Evolutionary conservation across 1,140 invertebrate species (phyloP).

Genomic region (Lasioglossum albipes): DNA sequence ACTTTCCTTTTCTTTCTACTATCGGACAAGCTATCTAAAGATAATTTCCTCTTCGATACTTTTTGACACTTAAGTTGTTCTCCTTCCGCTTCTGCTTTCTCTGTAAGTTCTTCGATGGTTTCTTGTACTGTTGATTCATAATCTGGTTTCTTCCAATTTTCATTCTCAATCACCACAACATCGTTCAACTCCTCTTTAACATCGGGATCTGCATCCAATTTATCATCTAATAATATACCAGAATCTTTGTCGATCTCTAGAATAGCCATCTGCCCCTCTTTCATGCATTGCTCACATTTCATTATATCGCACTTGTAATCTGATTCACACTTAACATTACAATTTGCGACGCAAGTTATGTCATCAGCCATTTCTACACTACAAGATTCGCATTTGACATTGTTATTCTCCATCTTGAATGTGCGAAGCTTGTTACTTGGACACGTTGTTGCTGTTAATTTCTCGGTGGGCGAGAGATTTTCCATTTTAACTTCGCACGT

Average conservation of each 20-base stretch:
- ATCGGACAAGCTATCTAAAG: slow-evolving; percentile 73
- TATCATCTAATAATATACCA: slow-evolving; percentile 75
- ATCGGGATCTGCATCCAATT: slow-evolving; percentile 74
- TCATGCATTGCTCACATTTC: slow-evolving; percentile 77
- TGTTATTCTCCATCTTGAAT: slow-evolving; percentile 77
- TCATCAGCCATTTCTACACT: slow-evolving; percentile 72
- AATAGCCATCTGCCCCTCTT: slow-evolving; percentile 74
- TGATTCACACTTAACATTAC: slow-evolving; percentile 77
- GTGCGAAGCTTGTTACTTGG: slow-evolving; percentile 62
- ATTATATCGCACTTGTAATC: slow-evolving; percentile 76
- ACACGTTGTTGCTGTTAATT: slow-evolving; percentile 64
- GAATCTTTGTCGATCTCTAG: slow-evolving; percentile 78
- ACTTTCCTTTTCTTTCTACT: slow-evolving; percentile 72
- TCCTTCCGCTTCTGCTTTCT: slow-evolving; percentile 41
- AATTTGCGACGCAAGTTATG: slow-evolving; percentile 72
- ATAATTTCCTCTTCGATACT: slow-evolving; percentile 75
- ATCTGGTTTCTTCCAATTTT: slow-evolving; percentile 76
- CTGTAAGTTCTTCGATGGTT: slow-evolving; percentile 60
- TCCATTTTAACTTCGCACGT: slow-evolving; percentile 78
- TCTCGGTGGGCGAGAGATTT: slow-evolving; percentile 73
- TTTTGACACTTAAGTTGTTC: slow-evolving; percentile 81
- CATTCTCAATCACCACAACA: slow-evolving; percentile 66
- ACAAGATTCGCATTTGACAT: slow-evolving; percentile 78
- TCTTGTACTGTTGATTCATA: slow-evolving; percentile 75
- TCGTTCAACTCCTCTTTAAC: slow-evolving; percentile 76